Conservation (phyloP, 2,113 vertebrate species). For the Anhinga anhinga region DNA sequence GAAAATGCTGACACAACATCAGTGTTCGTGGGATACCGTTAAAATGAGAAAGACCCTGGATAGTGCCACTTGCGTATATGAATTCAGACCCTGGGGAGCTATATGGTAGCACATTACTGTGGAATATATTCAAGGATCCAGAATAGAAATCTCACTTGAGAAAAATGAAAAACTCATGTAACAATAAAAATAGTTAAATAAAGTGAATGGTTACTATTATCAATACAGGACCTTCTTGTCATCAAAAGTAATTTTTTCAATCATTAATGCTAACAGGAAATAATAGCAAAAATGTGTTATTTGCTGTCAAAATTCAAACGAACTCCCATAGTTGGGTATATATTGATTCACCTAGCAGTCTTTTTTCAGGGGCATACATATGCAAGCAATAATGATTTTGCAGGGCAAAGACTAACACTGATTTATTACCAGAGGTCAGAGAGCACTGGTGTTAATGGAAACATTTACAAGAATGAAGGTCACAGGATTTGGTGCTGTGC, state of each 20-base stretch:
- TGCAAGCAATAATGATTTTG: neutral
- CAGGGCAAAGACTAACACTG: neutral
- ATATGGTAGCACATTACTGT: fast-evolving
- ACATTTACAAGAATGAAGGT: neutral
- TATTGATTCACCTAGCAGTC: neutral
- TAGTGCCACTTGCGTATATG: neutral
- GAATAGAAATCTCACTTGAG: neutral
- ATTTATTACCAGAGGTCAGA: neutral
- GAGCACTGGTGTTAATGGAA: neutral
- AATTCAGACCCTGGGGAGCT: neutral
- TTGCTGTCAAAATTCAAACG: neutral
- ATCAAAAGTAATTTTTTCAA: neutral
- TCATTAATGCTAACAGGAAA: neutral
- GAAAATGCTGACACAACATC: neutral
- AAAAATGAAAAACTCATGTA: neutral
- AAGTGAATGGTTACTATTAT: neutral
- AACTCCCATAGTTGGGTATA: neutral
- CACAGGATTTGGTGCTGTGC: neutral
- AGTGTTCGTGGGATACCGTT: neutral
- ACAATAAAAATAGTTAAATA: neutral
- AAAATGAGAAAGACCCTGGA: neutral
- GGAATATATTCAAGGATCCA: neutral
- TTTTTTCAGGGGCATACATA: neutral
- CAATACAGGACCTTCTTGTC: neutral
- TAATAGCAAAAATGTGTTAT: neutral